phyloP scores from a whole-genome alignment of 2,113 vertebrate genomes.

The Callospermophilus lateralis region DNA sequence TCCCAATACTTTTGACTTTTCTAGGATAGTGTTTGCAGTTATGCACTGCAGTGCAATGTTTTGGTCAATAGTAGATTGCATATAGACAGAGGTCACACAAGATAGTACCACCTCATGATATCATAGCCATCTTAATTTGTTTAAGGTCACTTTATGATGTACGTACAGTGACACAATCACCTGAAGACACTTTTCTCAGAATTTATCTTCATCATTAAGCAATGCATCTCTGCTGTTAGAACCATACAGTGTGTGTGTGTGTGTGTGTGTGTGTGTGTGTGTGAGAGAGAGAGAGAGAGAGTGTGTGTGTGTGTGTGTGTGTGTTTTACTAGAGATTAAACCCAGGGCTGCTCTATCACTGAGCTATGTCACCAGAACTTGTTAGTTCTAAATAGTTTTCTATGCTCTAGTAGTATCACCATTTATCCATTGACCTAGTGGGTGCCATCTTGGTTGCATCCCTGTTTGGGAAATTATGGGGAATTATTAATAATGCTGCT shows the following conservation, averaged over 20 bases:
- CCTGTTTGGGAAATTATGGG: neutral
- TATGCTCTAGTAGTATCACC: neutral
- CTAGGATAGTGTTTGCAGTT: neutral
- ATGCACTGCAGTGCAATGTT: neutral
- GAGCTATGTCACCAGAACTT: neutral
- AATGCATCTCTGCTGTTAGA: neutral
- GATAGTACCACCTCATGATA: neutral
- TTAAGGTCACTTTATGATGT: neutral
- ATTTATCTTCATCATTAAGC: rapidly evolving
- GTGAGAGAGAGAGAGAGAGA: too few relatives aligned
- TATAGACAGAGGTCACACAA: neutral
- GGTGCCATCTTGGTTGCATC: neutral
- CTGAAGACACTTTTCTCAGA: neutral
- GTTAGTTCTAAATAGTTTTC: neutral
- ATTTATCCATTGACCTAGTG: neutral
- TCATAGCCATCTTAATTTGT: neutral
- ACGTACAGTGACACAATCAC: neutral
- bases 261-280: too few relatives aligned
- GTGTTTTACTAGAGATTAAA: too few relatives aligned
- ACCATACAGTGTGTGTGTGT: neutral
- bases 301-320: too few relatives aligned
- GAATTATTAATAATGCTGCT: neutral
- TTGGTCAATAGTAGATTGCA: neutral
- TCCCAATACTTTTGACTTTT: neutral
- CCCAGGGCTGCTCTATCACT: neutral